Percentiles rank a stretch among this genome's conserved stretches.
These are phyloP conservation scores for Prionailurus viverrinus DNA, from an alignment of 2,113 vertebrate genomes.

Conservation along the genomic window DNA sequence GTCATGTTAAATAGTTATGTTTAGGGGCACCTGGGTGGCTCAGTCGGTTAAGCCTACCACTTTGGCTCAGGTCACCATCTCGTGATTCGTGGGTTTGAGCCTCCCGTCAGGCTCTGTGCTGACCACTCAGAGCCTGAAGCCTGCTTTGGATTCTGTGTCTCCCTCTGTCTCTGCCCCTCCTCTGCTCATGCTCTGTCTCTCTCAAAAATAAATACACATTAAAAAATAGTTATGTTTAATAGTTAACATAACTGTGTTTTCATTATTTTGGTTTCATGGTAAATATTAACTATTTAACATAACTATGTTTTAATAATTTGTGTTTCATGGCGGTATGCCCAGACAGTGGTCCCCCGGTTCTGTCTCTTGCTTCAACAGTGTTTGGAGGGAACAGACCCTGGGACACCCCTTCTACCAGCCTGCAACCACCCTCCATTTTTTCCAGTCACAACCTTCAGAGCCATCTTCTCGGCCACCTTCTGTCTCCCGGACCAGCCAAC, in stretches of 20 bases:
- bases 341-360: rapidly evolving
- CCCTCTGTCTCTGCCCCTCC: no score
- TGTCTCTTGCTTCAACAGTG: not conserved
- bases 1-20: not conserved
- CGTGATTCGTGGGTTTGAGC: no score
- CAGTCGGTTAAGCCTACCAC: no score
- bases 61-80: no score
- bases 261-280: not conserved
- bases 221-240: not conserved
- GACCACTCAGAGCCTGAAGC: no score
- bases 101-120: no score
- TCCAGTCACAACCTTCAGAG: not conserved
- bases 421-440: not conserved
- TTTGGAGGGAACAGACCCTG: not conserved
- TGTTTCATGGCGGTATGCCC: not conserved
- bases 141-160: no score
- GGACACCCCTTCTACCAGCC: not conserved
- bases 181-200: no score
- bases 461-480: not conserved
- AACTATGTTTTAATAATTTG: not conserved
- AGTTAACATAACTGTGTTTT: not conserved
- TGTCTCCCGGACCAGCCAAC: not conserved
- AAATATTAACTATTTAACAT: not conserved
- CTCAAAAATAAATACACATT: not conserved
- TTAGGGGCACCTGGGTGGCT: no score